phyloP scores from a whole-genome alignment of 2,888 invertebrate genomes.

The Ormyrus rosae region DNA sequence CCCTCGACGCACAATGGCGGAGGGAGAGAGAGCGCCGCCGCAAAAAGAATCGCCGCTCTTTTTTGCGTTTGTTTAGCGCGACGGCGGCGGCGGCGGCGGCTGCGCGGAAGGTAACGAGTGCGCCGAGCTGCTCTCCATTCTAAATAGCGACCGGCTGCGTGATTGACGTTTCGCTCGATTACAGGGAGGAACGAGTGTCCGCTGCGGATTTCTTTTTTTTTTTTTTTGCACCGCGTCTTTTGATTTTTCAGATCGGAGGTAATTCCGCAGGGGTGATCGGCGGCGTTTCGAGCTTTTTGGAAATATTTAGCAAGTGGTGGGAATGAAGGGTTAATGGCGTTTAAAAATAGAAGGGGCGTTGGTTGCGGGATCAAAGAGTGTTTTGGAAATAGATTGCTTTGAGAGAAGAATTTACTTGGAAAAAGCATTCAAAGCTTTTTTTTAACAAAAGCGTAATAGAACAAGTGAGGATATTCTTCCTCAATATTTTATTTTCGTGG shows the following conservation, averaged over 20 bases:
- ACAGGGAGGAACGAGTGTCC: conserved; percentile 6
- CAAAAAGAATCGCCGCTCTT: not conserved
- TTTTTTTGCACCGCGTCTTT: conserved; percentile 10
- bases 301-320: too few species aligned
- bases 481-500: not conserved
- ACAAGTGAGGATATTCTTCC: not conserved
- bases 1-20: too few species aligned
- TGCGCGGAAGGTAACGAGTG: conserved; percentile 45
- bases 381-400: too few species aligned
- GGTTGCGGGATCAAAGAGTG: too few species aligned
- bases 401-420: too few species aligned
- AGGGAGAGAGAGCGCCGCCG: not conserved
- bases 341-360: too few species aligned
- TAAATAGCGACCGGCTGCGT: conserved; percentile 29
- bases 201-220: not conserved
- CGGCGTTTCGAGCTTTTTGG: too few species aligned
- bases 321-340: too few species aligned
- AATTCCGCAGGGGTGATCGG: too few species aligned
- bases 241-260: not conserved
- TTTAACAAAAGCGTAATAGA: conserved; percentile 9
- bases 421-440: not conserved
- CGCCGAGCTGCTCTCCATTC: conserved; percentile 8
- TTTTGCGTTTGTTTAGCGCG: conserved; percentile 33
- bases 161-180: conserved; percentile 50
- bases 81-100: not conserved